phyloP scores from a whole-genome alignment of 2,113 vertebrate genomes.

The Pachyramphus minor region DNA sequence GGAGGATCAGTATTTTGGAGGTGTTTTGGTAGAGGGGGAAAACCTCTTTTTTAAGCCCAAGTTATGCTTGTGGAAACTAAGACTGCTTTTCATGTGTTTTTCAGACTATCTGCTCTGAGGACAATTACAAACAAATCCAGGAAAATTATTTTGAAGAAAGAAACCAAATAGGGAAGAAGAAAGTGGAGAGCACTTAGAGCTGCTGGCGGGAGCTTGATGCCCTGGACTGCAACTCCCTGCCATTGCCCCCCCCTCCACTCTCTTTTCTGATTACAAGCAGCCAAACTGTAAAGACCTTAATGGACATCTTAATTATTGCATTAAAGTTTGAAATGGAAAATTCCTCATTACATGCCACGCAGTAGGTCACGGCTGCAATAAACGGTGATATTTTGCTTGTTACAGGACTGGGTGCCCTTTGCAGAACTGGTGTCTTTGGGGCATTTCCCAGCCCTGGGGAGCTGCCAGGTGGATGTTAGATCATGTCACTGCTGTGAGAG shows the following conservation, averaged over 20 bases:
- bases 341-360: constrained; percentile 30
- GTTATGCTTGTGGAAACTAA: background rate
- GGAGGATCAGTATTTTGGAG: accelerated
- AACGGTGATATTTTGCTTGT: constrained; percentile 9
- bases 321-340: constrained; percentile 65
- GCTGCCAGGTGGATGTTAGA: constrained; percentile 1
- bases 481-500: constrained; percentile 11
- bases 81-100: background rate
- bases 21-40: background rate
- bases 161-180: background rate
- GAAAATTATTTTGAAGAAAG: background rate
- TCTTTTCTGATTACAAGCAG: constrained; percentile 43
- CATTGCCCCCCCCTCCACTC: background rate
- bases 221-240: background rate
- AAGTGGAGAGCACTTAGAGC: background rate
- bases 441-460: constrained; percentile 6
- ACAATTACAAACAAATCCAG: background rate
- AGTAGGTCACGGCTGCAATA: constrained; percentile 51
- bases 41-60: background rate
- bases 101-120: background rate
- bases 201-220: background rate
- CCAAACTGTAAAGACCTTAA: constrained; percentile 58
- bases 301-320: constrained; percentile 58
- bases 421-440: constrained; percentile 14
- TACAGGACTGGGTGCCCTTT: constrained; percentile 21